Evolutionary conservation across 2,113 vertebrate species (phyloP).

Genomic region (Pedionomus torquatus): DNA sequence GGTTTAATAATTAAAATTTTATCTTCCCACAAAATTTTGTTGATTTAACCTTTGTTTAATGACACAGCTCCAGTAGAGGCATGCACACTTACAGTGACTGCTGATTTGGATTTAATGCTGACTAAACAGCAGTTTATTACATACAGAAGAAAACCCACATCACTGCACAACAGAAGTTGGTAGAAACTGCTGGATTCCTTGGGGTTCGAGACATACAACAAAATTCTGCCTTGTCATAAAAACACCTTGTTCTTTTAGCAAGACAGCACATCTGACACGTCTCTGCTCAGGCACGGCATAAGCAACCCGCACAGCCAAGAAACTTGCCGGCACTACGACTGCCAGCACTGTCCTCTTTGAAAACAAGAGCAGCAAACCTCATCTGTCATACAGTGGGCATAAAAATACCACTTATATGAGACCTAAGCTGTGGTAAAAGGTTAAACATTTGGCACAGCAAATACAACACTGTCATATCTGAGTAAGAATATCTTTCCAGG

Average conservation of each 20-base stretch:
- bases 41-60: not conserved
- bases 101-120: not conserved
- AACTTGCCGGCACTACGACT: not conserved
- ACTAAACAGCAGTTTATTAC: not conserved
- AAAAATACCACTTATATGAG: not conserved
- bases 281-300: not conserved
- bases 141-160: not conserved
- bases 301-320: not conserved
- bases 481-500: not conserved
- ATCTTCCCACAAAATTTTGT: not conserved
- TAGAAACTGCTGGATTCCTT: not conserved
- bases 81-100: not conserved
- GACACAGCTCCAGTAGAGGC: not conserved
- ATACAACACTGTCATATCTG: not conserved
- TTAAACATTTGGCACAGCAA: not conserved
- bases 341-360: not conserved
- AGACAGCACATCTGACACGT: not conserved
- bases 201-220: not conserved
- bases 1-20: not conserved
- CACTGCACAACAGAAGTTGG: not conserved
- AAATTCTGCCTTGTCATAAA: not conserved
- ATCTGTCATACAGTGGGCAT: not conserved
- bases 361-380: constrained; percentile 13
- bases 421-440: not conserved
- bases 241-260: not conserved